Evolutionary conservation across 1,140 invertebrate species (phyloP), one percentile per base, ranked within the genome.

Genomic region (Hetaerina americana): DNA sequence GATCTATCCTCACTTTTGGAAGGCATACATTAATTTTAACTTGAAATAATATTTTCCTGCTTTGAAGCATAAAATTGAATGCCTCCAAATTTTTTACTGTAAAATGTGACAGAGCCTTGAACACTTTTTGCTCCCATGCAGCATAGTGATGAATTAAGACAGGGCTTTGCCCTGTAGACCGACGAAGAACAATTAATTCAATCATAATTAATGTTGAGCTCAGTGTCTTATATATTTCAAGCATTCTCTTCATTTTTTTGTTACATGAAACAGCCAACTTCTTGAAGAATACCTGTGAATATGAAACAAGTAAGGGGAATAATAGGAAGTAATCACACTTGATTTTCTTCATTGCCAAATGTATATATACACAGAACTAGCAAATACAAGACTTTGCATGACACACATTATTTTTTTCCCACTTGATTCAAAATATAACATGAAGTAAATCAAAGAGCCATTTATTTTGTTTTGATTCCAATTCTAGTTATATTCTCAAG

Each of bases 191-290:
- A 0, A 92, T 76, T 74, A 88, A 90, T 80, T 96, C 93, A 73
- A 95, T 79, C 80, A 95, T 95, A 69, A 88, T 89, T 0, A 96
- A 79, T 66, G 93, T 85, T 0, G 92, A 91, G 0, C 88, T 88
- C 26, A 92, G 85, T 0, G 87, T 87, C 49, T 88, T 84, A 76
- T 94, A 94, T 3, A 88, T 85, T 28, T 87, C 85, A 0, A 86
- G 81, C 79, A 95, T 84, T 6, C 84, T 78, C 0, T 86, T 84
- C 15, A 90, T 81, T 66, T 88, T 85, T 74, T 89, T 86, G 1
- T 85, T 85, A 2, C 92, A 84, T 66, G 87, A 84, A n/a, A 81
- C 81, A 72, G 90, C 86, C 67, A 94, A 82, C 74, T 87, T 81
- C 69, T 84, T 79, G 79, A 91, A 92, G 77, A 87, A 92, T 31